phyloP scores from a whole-genome alignment of 2,113 vertebrate species.

The Pyrgilauda ruficollis region DNA sequence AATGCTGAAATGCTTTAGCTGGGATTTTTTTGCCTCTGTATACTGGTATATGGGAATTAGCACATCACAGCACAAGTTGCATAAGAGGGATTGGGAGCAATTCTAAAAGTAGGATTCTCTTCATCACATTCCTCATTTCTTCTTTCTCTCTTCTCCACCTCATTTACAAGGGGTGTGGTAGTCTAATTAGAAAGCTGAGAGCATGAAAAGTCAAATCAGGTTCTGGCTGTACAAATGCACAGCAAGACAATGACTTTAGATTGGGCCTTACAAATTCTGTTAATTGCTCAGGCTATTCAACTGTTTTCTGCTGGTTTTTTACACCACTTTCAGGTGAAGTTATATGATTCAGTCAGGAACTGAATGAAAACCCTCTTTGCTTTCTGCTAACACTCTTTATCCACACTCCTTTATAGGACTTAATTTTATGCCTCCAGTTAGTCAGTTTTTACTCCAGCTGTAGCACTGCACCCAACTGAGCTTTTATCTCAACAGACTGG shows the following conservation, averaged over 20 bases:
- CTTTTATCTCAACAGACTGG: constrained; percentile 1
- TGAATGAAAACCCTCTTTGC: neutral
- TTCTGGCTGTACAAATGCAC: neutral
- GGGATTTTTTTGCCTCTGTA: neutral
- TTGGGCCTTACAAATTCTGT: neutral
- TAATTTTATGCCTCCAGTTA: neutral
- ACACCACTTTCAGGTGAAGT: neutral
- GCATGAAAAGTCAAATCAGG: neutral
- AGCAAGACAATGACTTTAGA: neutral
- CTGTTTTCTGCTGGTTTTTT: neutral
- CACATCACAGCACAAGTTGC: neutral
- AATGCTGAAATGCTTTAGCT: neutral
- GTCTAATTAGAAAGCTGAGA: neutral
- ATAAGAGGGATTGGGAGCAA: neutral
- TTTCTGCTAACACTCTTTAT: neutral
- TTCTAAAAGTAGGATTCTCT: neutral
- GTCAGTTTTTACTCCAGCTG: neutral
- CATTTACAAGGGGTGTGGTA: neutral
- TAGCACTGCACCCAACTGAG: neutral
- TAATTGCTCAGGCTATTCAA: neutral
- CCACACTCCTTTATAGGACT: neutral
- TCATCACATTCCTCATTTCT: neutral
- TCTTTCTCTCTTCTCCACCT: neutral
- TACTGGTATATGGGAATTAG: neutral
- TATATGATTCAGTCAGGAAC: neutral